Conservation (phyloP, 2,113 vertebrate species). For the Pitta sordida region DNA sequence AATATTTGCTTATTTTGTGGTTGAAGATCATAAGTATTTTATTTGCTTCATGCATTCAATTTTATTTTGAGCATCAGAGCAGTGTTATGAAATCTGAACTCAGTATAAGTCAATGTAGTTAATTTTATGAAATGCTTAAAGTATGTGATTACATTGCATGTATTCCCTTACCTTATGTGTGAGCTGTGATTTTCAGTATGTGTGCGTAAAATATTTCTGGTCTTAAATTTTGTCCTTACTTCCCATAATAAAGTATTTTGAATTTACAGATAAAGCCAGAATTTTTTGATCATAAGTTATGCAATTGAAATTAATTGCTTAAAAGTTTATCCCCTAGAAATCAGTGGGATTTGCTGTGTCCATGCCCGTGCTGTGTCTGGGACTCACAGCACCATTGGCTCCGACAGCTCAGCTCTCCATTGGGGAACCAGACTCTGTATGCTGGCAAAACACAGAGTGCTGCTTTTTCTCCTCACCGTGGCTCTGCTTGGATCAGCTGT, state of each 20-base stretch:
- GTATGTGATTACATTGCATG: not conserved
- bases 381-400: too few relatives aligned
- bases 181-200: not conserved
- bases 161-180: not conserved
- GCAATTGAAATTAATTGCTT: not conserved
- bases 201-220: not conserved
- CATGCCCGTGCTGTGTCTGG: too few relatives aligned
- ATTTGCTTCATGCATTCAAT: not conserved
- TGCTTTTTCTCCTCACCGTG: too few relatives aligned
- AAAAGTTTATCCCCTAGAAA: not conserved
- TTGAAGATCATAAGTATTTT: not conserved
- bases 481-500: too few relatives aligned
- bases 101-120: not conserved
- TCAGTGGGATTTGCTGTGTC: not conserved
- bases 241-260: not conserved
- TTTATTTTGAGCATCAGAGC: not conserved
- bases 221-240: not conserved
- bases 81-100: not conserved
- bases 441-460: too few relatives aligned
- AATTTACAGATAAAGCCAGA: not conserved
- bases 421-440: too few relatives aligned
- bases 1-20: not conserved
- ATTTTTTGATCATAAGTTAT: not conserved
- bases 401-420: too few relatives aligned
- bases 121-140: not conserved